These are phyloP conservation scores for Apodemia hepburni DNA, from an alignment of 2,888 invertebrate species.

Conservation along the genomic window DNA sequence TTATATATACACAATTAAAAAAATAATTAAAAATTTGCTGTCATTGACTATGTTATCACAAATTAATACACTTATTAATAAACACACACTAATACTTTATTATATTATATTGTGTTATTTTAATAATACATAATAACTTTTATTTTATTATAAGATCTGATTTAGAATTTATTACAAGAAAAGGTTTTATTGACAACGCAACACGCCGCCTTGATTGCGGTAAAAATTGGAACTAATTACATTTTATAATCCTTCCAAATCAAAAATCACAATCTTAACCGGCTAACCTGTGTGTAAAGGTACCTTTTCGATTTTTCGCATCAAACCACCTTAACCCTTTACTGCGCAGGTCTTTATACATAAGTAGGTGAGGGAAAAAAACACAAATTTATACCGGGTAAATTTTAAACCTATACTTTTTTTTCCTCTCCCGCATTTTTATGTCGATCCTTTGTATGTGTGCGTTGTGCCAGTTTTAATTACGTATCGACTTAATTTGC, in stretches of 20 bases:
- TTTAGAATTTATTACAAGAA: neutral
- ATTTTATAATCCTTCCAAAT: conserved; percentile 39
- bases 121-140: neutral
- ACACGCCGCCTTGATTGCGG: conserved; percentile 39
- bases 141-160: neutral
- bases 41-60: neutral
- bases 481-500: conserved; percentile 81
- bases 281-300: neutral
- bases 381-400: conserved; percentile 80
- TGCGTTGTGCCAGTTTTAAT: conserved; percentile 75
- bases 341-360: conserved; percentile 77
- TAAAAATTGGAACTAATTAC: conserved; percentile 49
- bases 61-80: neutral
- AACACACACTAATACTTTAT: neutral
- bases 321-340: conserved; percentile 63
- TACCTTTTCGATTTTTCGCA: conserved; percentile 33
- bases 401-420: conserved; percentile 80
- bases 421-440: conserved; percentile 74
- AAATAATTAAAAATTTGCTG: neutral
- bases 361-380: conserved; percentile 76
- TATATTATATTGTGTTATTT: neutral
- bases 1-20: neutral
- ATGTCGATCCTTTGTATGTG: conserved; percentile 76
- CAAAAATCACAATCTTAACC: neutral
- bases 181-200: conserved; percentile 32